These are phyloP conservation scores for Rhinophrynus dorsalis DNA, from an alignment of 2,797 vertebrate species.

Conservation along the genomic window DNA sequence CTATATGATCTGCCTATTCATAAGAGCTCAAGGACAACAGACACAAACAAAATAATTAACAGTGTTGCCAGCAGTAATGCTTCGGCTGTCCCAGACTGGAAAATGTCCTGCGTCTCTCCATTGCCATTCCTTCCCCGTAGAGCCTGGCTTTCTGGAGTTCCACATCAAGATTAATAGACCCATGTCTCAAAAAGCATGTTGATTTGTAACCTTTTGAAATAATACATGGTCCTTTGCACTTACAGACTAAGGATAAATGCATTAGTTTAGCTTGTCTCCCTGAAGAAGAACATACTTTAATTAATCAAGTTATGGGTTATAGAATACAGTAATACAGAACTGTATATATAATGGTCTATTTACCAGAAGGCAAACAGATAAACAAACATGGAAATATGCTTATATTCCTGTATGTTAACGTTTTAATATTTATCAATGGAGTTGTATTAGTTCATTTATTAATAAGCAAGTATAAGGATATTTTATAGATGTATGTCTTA, in stretches of 20 bases:
- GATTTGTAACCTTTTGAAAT: conserved; percentile 7
- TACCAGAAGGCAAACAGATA: no score
- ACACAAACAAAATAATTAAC: conserved; percentile 35
- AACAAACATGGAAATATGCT: no score
- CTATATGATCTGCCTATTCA: neutral
- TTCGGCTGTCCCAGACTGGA: conserved; percentile 17
- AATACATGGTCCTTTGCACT: neutral
- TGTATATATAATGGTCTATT: no score
- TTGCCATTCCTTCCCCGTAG: conserved; percentile 29
- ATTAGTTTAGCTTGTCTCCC: neutral
- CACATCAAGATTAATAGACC: conserved; percentile 40
- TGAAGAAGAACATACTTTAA: conserved; percentile 1
- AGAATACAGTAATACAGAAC: neutral
- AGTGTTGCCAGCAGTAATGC: conserved; percentile 23
- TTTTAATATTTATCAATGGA: no score
- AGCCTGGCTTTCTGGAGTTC: neutral
- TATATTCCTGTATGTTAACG: no score
- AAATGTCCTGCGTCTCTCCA: conserved; percentile 24
- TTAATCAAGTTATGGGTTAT: neutral
- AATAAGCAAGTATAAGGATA: no score
- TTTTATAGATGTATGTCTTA: no score
- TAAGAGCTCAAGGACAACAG: conserved; percentile 23
- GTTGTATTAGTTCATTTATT: no score
- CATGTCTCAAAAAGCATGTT: conserved; percentile 22
- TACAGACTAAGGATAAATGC: neutral